A percentile compares a stretch with the other conserved stretches of the same genome.
Conservation (phyloP, 1,140 invertebrate genomes). For the Hylaeus volcanicus region DNA sequence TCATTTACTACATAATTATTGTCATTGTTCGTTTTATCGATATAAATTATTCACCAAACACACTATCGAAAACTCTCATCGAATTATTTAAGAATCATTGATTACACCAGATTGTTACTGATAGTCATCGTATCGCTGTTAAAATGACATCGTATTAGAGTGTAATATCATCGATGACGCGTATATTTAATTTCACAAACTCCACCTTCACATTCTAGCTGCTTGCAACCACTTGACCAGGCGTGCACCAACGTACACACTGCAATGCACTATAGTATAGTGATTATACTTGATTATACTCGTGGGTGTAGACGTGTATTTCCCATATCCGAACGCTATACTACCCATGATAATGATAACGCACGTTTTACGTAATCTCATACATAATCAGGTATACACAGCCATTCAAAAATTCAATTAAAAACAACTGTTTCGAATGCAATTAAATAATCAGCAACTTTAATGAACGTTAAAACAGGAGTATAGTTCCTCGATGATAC, state of each 20-base stretch:
- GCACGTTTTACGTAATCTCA: too few relatives aligned
- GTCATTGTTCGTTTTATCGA: background rate
- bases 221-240: background rate
- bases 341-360: too few relatives aligned
- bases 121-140: background rate
- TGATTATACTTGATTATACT: too few relatives aligned
- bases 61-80: background rate
- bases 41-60: background rate
- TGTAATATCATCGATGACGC: background rate
- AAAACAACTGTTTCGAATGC: too few relatives aligned
- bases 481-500: too few relatives aligned
- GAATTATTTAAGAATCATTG: background rate
- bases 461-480: too few relatives aligned
- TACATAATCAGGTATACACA: too few relatives aligned
- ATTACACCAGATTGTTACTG: background rate
- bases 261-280: too few relatives aligned
- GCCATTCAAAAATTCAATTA: too few relatives aligned
- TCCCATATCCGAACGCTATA: too few relatives aligned
- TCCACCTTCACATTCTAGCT: background rate
- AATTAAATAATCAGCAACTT: too few relatives aligned
- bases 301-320: too few relatives aligned
- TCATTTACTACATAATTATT: background rate
- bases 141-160: background rate
- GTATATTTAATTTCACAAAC: background rate
- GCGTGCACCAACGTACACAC: background rate